Base-by-base conservation (phyloP, 2,888 invertebrate genomes). In the Hecatera dysodea region DNA sequence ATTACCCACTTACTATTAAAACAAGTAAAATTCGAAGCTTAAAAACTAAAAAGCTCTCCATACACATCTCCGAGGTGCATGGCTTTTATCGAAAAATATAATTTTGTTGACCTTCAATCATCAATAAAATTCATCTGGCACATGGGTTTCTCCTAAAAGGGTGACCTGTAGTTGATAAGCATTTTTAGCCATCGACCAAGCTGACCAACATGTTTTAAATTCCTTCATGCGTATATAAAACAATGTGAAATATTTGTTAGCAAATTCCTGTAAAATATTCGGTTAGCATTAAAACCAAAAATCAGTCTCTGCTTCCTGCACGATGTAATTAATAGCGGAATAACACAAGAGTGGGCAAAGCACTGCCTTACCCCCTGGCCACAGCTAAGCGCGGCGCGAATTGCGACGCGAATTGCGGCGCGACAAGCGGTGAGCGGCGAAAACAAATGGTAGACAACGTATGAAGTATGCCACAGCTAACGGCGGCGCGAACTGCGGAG, bases 111-210 rank as follows among this genome's bases (percentile, higher is more conserved):
- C 48, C 68, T 67, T 72, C 46, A 29, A 39, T 8, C 5, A 7
- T 24, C 2, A 1, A 22, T 53, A 22, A 36, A 53, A 19, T 42
- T 7, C 22, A 50, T 46, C 12, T 39, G 57, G 2, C 29, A 57
- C 52, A n/a, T 39, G 46, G 22, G 46, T 33, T 59, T 70, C 33
- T 59, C 22, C 46, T 70, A 78, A 70, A 53, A 78, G 39, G 33
- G 53, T 53, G 44, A 24, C 52, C 33, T 4, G 24, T 0, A 33
- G 24, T 27, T 27, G 27, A 39, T 59, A 48, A 46, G 46, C 15
- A 22, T 70, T 22, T 78, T 59, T 78, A 12, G 59, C 27, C 72
- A 71, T 78, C 53, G 27, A 33, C 42, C 46, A 73, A 36, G 39
- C 46, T 53, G 78, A 70, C 71, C 59, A 19, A 55, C 71, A 53